Evolutionary conservation across 2,888 invertebrate genomes (phyloP).

Genomic region (Clepsis dumicolana): DNA sequence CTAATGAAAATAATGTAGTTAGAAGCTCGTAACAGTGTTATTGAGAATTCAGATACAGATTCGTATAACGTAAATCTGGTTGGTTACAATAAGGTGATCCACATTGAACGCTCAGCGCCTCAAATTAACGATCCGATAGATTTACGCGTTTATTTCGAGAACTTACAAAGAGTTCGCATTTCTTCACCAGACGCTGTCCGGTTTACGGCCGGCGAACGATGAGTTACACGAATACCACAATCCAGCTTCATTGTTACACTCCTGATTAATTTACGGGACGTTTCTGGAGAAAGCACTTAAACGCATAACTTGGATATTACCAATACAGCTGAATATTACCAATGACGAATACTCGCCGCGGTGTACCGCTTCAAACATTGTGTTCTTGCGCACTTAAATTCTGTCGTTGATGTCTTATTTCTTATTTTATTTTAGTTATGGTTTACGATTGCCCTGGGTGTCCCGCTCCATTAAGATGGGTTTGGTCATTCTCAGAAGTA

Average conservation of each 20-base stretch:
- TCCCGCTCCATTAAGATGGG: constrained; percentile 35
- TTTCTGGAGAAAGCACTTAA: constrained; percentile 70
- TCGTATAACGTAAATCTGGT: neutral
- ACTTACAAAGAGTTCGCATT: constrained; percentile 28
- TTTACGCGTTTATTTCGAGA: constrained; percentile 37
- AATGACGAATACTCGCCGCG: constrained; percentile 33
- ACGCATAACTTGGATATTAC: constrained; percentile 63
- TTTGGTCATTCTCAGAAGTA: constrained; percentile 34
- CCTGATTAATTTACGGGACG: constrained; percentile 78
- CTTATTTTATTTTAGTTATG: constrained; percentile 67
- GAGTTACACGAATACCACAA: constrained; percentile 48
- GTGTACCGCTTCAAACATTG: constrained; percentile 1
- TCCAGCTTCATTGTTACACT: constrained; percentile 63
- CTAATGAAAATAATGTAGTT: neutral
- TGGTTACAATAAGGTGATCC: constrained; percentile 10
- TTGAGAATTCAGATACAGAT: neutral
- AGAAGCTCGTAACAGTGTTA: constrained; percentile 3
- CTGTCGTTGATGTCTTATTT: constrained; percentile 54
- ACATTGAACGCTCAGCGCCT: constrained; percentile 16
- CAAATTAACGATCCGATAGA: constrained; percentile 26
- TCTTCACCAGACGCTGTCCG: constrained; percentile 27
- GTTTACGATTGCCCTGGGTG: constrained; percentile 33
- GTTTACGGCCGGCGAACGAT: constrained; percentile 25
- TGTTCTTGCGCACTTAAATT: constrained; percentile 9
- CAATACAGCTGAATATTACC: constrained; percentile 30